Conservation (phyloP, 2,888 invertebrate genomes). For the Cephus rjabovi region DNA sequence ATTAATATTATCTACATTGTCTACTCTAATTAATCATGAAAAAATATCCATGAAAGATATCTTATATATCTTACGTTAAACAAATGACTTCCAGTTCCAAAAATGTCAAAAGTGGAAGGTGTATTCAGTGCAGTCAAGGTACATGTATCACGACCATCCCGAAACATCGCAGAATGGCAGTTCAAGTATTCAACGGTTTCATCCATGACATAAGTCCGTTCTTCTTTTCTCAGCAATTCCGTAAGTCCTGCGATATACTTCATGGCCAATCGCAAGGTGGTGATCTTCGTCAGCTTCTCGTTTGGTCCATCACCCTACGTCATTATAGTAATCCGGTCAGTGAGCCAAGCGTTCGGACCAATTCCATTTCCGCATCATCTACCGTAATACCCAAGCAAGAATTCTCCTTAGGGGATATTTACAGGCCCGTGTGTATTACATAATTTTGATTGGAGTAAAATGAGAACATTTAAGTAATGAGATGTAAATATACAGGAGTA, state of each 20-base stretch:
- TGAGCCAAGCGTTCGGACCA: neutral
- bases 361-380: neutral
- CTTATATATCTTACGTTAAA: slow-evolving; percentile 11
- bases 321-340: neutral
- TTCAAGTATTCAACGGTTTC: slow-evolving; percentile 14
- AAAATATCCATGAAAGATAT: neutral
- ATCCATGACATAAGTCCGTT: slow-evolving; percentile 13
- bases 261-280: slow-evolving; percentile 88
- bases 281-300: slow-evolving; percentile 90
- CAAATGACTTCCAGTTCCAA: neutral
- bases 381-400: neutral
- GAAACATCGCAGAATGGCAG: slow-evolving; percentile 16
- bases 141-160: slow-evolving; percentile 15
- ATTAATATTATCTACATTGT: neutral
- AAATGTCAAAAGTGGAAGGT: neutral
- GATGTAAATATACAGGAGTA: neutral
- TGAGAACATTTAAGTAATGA: neutral
- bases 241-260: slow-evolving; percentile 78
- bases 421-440: neutral
- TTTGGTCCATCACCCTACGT: slow-evolving; percentile 67
- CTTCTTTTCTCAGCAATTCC: slow-evolving; percentile 16
- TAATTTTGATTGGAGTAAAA: neutral
- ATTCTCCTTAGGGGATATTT: neutral
- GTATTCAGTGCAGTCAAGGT: slow-evolving; percentile 16
- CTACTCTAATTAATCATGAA: neutral